Percentiles rank a stretch among this genome's conserved stretches.
Evolutionary conservation across 2,797 vertebrate genomes (phyloP).

Genomic region (Eulemur albifrons): DNA sequence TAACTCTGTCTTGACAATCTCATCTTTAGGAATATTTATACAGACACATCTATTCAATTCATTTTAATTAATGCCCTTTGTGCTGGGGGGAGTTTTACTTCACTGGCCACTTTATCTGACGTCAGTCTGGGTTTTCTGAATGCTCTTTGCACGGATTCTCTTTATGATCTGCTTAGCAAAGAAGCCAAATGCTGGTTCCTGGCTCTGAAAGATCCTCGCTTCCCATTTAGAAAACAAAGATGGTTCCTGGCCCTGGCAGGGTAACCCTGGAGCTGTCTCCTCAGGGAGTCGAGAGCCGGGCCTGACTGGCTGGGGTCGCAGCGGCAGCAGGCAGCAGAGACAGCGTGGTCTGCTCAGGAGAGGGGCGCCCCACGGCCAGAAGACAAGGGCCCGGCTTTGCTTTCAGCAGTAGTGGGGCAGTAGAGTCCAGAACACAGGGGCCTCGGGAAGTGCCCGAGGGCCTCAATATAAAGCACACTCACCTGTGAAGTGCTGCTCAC

Average conservation of each 20-base stretch:
- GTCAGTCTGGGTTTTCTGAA: neutral
- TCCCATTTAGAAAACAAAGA: constrained; percentile 4
- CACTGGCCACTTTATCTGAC: neutral
- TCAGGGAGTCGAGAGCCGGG: neutral
- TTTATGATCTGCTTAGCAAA: constrained; percentile 6
- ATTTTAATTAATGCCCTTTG: constrained; percentile 56
- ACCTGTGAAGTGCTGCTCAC: neutral
- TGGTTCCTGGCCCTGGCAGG: neutral
- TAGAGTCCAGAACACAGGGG: neutral
- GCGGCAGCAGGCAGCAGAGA: neutral
- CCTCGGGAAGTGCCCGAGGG: neutral
- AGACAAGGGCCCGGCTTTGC: neutral
- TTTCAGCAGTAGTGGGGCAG: neutral
- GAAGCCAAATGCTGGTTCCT: neutral
- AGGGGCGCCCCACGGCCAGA: neutral
- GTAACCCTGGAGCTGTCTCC: neutral
- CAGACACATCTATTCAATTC: constrained; percentile 32
- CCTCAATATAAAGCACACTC: neutral
- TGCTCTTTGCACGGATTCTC: neutral
- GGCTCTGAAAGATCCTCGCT: neutral
- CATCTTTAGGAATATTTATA: constrained; percentile 65
- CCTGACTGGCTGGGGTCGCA: neutral
- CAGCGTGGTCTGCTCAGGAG: neutral
- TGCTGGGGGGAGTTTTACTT: constrained; percentile 51
- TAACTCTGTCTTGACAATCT: constrained; percentile 47